These are phyloP conservation scores for Cyaniris semiargus DNA, from an alignment of 2,888 invertebrate species.

Conservation along the genomic window DNA sequence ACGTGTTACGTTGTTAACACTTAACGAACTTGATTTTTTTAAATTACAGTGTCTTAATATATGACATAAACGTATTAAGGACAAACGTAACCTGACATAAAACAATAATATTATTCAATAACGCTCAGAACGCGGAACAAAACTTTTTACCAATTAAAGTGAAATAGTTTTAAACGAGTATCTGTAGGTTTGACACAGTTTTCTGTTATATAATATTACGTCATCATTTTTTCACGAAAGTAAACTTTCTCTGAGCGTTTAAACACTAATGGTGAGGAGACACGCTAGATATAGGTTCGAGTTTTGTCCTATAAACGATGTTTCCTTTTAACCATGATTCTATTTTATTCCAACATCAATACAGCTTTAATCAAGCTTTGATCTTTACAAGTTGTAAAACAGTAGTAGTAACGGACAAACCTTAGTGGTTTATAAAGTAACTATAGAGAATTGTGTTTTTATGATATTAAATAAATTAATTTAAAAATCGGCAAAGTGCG, in stretches of 20 bases:
- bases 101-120: not conserved
- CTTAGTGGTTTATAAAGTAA: no score
- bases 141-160: slow-evolving; percentile 16
- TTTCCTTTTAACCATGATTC: no score
- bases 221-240: slow-evolving; percentile 27
- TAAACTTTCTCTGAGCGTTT: slow-evolving; percentile 4
- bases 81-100: not conserved
- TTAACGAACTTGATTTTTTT: not conserved
- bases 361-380: no score
- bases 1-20: not conserved
- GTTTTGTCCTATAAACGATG: not conserved
- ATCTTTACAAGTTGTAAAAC: no score
- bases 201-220: slow-evolving; percentile 26
- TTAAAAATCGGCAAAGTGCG: no score
- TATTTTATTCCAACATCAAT: no score
- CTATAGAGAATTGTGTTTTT: no score
- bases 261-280: not conserved
- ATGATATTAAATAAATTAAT: no score
- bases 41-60: not conserved
- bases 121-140: not conserved
- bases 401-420: no score
- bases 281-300: not conserved
- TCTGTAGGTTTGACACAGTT: slow-evolving; percentile 14
- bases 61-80: not conserved
- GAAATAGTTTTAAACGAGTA: slow-evolving; percentile 10